A percentile compares a stretch with the other conserved stretches of the same genome.
phyloP scores from a whole-genome alignment of 1,140 invertebrate genomes.

The Diachasmimorpha longicaudata region DNA sequence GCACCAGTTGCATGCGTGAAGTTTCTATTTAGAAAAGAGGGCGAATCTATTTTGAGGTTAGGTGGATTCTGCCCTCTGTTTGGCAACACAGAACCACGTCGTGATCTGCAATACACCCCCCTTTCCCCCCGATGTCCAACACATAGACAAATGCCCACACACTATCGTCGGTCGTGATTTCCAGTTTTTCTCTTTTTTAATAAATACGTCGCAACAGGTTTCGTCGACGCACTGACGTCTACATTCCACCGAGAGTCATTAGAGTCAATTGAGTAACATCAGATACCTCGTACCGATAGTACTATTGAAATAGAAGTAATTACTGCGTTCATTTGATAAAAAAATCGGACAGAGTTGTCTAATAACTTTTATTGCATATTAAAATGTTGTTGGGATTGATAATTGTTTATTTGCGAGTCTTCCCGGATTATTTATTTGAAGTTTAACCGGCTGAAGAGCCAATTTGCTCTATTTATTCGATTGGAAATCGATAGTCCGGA shows the following conservation, averaged over 20 bases:
- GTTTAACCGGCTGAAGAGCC: too few relatives aligned
- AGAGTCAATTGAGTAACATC: not conserved
- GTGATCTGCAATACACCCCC: not conserved
- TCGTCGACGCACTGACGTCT: not conserved
- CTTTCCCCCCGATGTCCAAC: not conserved
- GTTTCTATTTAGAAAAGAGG: not conserved
- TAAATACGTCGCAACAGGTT: conserved; percentile 8
- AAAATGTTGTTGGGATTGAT: too few relatives aligned
- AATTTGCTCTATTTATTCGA: too few relatives aligned
- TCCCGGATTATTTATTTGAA: too few relatives aligned
- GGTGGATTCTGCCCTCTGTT: conserved; percentile 2
- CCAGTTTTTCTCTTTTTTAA: not conserved
- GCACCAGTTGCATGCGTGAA: not conserved
- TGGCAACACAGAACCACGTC: not conserved
- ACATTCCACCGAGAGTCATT: not conserved
- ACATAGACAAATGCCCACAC: not conserved
- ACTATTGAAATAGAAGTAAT: not conserved
- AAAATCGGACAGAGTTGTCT: too few relatives aligned
- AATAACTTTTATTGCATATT: too few relatives aligned
- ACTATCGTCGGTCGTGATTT: not conserved
- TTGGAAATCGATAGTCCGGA: too few relatives aligned
- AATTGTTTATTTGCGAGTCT: too few relatives aligned
- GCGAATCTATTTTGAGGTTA: conserved; percentile 30
- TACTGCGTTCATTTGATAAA: not conserved
- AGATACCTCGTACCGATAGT: not conserved